Evolutionary conservation across 2,888 invertebrate species (phyloP), one percentile per base, ranked within the genome.

Genomic region (Tinea trinotella): DNA sequence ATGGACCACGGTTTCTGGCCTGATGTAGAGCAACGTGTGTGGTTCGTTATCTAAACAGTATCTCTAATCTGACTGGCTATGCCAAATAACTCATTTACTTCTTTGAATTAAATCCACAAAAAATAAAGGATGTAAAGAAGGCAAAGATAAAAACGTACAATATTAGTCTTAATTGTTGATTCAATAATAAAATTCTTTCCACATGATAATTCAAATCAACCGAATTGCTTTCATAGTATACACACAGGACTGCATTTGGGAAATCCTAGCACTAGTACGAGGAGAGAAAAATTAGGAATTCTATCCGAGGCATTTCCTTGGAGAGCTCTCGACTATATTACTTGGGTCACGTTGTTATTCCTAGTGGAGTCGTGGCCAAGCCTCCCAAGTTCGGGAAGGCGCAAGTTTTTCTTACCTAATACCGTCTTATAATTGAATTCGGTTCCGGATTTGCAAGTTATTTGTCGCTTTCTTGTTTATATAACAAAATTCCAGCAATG

Each of bases 281-380:
- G 48, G 19, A 48, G 63, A 60, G 62, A 63, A 65, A 66, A 58
- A 73, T 70, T 66, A 63, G 62, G 62, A 61, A 69, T 70, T 70
- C 66, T 64, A 63, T 58, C 60, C 61, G 59, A 61, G 63, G 52
- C 64, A 62, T 67, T 63, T 64, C 70, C 70, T 69, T 50, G 36
- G 70, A 66, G 71, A 59, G 59, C 60, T 60, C 62, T 68, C 61
- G 59, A 60, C 56, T 59, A 57, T 61, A 61, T 61, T 60, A 61
- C 62, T 49, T 52, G 40, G 19, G 59, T 55, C 56, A 24, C 56
- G 57, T 55, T 53, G 57, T 56, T 55, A 56, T 56, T 56, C 56
- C 55, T 54, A 53, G 40, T 54, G 59, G 56, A 50, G 24, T 50
- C 50, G 50, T 24, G 50, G 50, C 24, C 24, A 19, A 48, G 19